Base-by-base conservation (phyloP, 1,140 invertebrate species). In the Drosophila lowei region DNA sequence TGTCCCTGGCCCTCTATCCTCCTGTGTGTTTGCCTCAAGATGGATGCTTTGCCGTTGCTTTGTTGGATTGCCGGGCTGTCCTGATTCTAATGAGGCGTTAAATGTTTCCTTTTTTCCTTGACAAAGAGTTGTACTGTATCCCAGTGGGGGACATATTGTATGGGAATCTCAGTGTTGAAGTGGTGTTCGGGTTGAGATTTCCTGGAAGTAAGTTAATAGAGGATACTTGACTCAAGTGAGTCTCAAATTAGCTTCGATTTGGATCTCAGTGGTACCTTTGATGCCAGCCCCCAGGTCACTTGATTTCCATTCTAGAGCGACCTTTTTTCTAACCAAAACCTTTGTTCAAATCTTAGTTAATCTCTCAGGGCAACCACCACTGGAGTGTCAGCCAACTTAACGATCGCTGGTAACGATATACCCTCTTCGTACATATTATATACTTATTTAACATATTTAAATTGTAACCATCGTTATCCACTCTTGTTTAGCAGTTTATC, bases 401-500 rank as follows among this genome's bases (percentile, higher is more conserved):
- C 30, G 11, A 60, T 49, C 30, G 28, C 28, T 6, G 2, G 28
- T 25, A 25, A 6, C 23, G 4, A 25, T 25, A 25, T 4, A 25
- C 28, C 28, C 2, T 1, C 28, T 6, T 8, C 7, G 28, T 30
- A 34, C 18, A 25, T 16, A 44, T 43, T 18, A 50, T 70, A 66
- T 86, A 74, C 71, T 85, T 80, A 77, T 74, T 85, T 80, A 81
- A 85, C 81, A 86, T 85, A 86, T 77, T 86, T 85, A 86, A 86
- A 74, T 71, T 77, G 62, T 73, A 65, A 65, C 30, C 77, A 15
- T 68, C 53, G 57, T 77, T 77, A 85, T 86, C 68, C 77, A 68
- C 48, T 80, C 74, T 62, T 66, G 61, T 86, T 67, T 13, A 43
- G 55, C 73, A 80, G 64, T 85, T 86, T 85, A 86, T 71, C 49